These are phyloP conservation scores for Gallinago stenura DNA, from an alignment of 2,797 vertebrate species.

Conservation along the genomic window DNA sequence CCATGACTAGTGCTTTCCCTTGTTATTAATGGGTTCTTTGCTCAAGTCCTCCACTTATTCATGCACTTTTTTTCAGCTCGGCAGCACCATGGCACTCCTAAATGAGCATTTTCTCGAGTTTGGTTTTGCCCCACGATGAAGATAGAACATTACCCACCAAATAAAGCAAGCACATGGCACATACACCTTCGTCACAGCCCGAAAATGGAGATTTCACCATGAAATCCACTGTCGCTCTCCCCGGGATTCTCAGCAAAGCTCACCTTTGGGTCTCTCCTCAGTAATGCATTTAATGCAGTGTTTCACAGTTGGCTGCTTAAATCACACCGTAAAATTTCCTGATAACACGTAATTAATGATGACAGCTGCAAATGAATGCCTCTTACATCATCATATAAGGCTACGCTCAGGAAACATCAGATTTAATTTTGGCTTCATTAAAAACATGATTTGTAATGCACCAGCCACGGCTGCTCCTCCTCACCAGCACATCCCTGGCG, in stretches of 20 bases:
- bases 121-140: rapidly evolving
- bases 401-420: background rate
- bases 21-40: background rate
- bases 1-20: background rate
- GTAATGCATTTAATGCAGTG: background rate
- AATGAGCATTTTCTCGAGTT: background rate
- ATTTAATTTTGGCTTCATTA: background rate
- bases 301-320: background rate
- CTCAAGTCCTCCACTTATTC: background rate
- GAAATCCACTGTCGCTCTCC: background rate
- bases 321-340: background rate
- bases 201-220: background rate
- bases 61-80: rapidly evolving
- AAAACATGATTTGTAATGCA: background rate
- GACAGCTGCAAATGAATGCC: background rate
- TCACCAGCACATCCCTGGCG: background rate
- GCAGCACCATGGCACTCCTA: background rate
- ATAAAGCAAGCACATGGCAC: rapidly evolving
- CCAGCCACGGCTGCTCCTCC: background rate
- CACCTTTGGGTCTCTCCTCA: background rate
- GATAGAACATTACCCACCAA: background rate
- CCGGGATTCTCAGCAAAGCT: rapidly evolving
- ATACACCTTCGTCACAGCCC: rapidly evolving
- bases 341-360: background rate
- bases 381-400: background rate